phyloP scores from a whole-genome alignment of 2,888 invertebrate species.

The Tenthredo livida region DNA sequence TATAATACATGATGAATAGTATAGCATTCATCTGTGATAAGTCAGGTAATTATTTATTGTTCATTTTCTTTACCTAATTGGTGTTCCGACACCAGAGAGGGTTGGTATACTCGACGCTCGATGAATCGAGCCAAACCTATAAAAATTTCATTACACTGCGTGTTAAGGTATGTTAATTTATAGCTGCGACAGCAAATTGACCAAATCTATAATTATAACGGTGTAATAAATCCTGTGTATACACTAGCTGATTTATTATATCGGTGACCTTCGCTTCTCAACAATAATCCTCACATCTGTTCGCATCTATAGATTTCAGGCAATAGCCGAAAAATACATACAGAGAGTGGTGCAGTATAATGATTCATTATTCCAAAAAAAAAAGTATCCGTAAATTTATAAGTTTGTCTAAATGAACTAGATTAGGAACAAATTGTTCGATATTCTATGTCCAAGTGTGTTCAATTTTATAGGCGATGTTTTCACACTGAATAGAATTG shows the following conservation, averaged over 20 bases:
- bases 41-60: slow-evolving; percentile 63
- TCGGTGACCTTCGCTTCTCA: not conserved
- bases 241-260: not conserved
- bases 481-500: not conserved
- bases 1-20: slow-evolving; percentile 45
- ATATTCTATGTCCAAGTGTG: not conserved
- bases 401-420: not conserved
- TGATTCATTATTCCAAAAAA: slow-evolving; percentile 59
- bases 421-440: not conserved
- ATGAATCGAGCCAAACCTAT: slow-evolving; percentile 87
- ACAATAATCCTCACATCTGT: not conserved
- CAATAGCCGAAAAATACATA: slow-evolving; percentile 31
- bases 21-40: slow-evolving; percentile 6
- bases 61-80: slow-evolving; percentile 84
- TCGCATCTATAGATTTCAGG: not conserved
- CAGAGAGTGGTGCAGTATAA: slow-evolving; percentile 59
- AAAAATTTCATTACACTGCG: slow-evolving; percentile 66
- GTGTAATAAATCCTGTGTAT: not conserved
- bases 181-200: not conserved
- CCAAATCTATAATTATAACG: not conserved
- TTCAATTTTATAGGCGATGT: not conserved
- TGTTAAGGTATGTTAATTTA: slow-evolving; percentile 55
- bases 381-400: slow-evolving; percentile 12
- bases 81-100: slow-evolving; percentile 86
- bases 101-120: slow-evolving; percentile 95